Evolutionary conservation across 2,113 vertebrate genomes (phyloP).

Genomic region (Eclectus roratus): DNA sequence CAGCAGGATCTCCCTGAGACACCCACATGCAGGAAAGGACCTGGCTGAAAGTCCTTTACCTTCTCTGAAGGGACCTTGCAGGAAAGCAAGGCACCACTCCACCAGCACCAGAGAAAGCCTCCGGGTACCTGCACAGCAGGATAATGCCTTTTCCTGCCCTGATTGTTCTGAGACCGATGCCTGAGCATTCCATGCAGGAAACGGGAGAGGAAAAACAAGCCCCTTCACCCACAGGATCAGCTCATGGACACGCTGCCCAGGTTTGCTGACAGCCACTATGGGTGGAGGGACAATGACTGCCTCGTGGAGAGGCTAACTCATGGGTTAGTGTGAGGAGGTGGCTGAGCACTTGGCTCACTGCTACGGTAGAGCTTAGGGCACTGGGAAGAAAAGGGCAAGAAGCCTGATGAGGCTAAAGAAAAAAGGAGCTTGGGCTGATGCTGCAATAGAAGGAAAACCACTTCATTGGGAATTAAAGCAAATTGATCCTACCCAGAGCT

Average conservation of each 20-base stretch:
- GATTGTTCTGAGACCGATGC: neutral
- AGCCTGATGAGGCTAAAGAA: neutral
- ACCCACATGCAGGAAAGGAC: fast-evolving
- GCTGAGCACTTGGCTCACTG: neutral
- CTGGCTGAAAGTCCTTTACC: neutral
- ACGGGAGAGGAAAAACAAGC: neutral
- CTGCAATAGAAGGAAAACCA: neutral
- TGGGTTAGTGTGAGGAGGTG: fast-evolving
- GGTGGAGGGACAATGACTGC: fast-evolving
- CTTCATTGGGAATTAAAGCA: neutral
- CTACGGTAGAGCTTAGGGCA: neutral
- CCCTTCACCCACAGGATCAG: neutral
- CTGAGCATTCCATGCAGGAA: neutral
- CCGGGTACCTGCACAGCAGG: neutral
- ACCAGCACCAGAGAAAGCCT: neutral
- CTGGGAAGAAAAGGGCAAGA: neutral
- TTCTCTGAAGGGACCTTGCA: neutral
- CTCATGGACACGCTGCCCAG: fast-evolving
- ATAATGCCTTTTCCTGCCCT: neutral
- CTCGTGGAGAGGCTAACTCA: fast-evolving
- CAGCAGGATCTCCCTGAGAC: neutral
- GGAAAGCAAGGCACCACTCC: neutral
- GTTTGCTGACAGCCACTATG: fast-evolving
- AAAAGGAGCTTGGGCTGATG: neutral
- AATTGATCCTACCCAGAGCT: neutral